Base-by-base conservation (phyloP, 2,888 invertebrate genomes). In the Eretmocerus hayati region DNA sequence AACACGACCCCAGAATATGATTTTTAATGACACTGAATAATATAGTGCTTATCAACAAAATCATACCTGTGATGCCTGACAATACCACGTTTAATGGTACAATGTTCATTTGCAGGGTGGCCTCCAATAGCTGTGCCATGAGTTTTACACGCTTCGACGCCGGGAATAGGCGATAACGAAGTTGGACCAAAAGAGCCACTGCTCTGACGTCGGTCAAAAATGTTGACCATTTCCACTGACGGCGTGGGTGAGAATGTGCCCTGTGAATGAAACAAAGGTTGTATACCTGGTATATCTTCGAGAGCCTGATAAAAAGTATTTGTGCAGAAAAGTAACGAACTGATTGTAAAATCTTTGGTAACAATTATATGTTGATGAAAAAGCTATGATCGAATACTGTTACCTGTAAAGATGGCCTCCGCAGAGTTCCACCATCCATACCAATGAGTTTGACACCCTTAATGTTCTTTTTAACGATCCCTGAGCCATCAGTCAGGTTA, bases 241-340 rank as follows among this genome's bases (percentile, higher is more conserved):
- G 71, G 69, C n/a, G 71, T 71, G 22, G 71, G 70, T 13, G 71
- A 71, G 50, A 71, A 71, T 18, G 70, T 67, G 23, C 69, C 66
- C 69, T 71, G 48, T 8, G 13, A 20, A 33, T 9, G 5, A 37
- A 37, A 20, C 26, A 1, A 26, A 26, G 11, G 6, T 26, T 11
- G 26, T 26, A 26, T 26, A 26, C 11, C 26, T 26, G 26, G 26
- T 6, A 9, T 26, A 9, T n/a, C n/a, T n/a, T n/a, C n/a, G n/a
- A n/a, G n/a, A n/a, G n/a, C n/a, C n/a, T n/a, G n/a, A n/a, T n/a
- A n/a, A n/a, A n/a, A n/a, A n/a, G n/a, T n/a, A n/a, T n/a, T n/a
- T n/a, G n/a, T n/a, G n/a, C n/a, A n/a, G n/a, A n/a, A n/a, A n/a
- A n/a, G n/a, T n/a, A n/a, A n/a, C n/a, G n/a, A n/a, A n/a, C n/a